Evolutionary conservation across 2,888 invertebrate species (phyloP), one percentile per base, ranked within the genome.

Genomic region (Geotrupes spiniger): DNA sequence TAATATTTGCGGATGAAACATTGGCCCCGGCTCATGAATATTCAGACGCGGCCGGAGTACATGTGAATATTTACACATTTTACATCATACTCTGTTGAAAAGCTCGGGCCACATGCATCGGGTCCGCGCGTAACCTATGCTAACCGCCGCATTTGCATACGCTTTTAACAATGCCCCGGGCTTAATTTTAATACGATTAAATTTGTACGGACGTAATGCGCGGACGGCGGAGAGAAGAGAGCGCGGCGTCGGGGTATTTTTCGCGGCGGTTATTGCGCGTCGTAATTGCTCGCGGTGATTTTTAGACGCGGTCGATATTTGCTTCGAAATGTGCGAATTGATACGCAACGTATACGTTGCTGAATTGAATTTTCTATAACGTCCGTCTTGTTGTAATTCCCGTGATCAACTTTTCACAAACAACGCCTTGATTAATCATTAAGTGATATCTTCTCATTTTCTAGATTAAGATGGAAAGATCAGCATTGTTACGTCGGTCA

Each of bases 61-160:
- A 57, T 60, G 62, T 52, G 63, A 60, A 61, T 63, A 63, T 63
- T 63, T 63, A 63, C 63, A 63, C 60, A 63, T 63, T 63, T 63
- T 63, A 61, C 59, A 60, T 58, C 57, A 59, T 59, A 59, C 59
- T 57, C 54, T 53, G 53, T 48, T 54, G 57, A 57, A 57, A 53
- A 56, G 54, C 51, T 42, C 51, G 43, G 56, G 59, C 51, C 57
- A 47, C 53, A 48, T 58, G 56, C 52, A 58, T 54, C 50, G 54
- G 51, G 51, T 45, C 50, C 52, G 53, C 49, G 50, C 50, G 53
- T 62, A 61, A 62, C 62, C 61, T 61, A 62, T 59, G 61, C 60
- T 61, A 61, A 62, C 60, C 57, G 53, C 49, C 48, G 49, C 58
- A 62, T 61, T 62, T 62, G 60, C 61, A 60, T 62, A 60, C 58